Conservation (phyloP, 2,888 invertebrate species). For the Cataglyphis altisquamis region DNA sequence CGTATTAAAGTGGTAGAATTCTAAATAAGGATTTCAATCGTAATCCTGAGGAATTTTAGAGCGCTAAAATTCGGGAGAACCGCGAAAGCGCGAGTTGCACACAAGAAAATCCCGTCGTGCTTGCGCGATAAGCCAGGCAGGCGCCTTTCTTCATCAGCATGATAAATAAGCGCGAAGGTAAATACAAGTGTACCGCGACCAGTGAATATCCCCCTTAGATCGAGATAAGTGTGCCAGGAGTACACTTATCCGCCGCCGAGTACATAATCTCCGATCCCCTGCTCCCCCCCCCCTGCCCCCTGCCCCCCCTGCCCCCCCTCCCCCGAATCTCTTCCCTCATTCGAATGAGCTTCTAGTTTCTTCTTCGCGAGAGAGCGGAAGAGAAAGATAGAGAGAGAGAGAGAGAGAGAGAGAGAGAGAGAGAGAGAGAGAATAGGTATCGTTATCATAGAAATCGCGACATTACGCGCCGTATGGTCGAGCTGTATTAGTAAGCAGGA, state of each 20-base stretch:
- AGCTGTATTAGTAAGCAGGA: conserved; percentile 74
- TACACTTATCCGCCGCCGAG: conserved; percentile 40
- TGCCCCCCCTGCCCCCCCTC: too few relatives aligned
- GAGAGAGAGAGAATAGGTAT: conserved; percentile 7
- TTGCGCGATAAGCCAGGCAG: conserved; percentile 24
- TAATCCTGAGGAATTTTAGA: conserved; percentile 5
- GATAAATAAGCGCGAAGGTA: conserved; percentile 54
- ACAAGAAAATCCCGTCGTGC: conserved; percentile 9
- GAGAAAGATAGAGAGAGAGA: not conserved
- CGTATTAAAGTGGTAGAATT: not conserved
- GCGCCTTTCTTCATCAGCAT: conserved; percentile 46
- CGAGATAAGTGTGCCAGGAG: conserved; percentile 52
- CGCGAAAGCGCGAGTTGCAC: not conserved
- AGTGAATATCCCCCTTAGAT: conserved; percentile 51
- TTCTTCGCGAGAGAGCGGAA: not conserved
- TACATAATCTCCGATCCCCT: conserved; percentile 31
- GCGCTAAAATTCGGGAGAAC: not conserved
- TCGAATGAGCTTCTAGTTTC: conserved; percentile 26
- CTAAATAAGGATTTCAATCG: not conserved
- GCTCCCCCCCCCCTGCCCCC: too few relatives aligned
- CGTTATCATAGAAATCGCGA: conserved; percentile 79
- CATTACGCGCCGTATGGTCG: conserved; percentile 77
- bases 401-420: not conserved
- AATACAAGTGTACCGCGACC: conserved; percentile 49
- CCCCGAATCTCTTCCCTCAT: not conserved